Base-by-base conservation (phyloP, 2,797 vertebrate genomes). In the Spinibarbus caldwelli region DNA sequence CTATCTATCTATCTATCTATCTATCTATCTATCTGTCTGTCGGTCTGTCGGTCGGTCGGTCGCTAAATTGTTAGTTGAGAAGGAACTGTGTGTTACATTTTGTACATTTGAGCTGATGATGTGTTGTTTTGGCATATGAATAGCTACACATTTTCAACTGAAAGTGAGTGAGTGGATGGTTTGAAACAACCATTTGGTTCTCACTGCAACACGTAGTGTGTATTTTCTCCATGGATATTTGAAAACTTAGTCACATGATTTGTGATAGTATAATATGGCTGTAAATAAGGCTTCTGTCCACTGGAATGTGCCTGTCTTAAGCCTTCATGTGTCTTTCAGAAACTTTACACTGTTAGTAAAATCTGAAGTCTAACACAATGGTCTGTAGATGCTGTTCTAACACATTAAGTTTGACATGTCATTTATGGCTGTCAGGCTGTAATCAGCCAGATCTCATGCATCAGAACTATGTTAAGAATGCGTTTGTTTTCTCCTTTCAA, bases 391-490 rank as follows among this genome's bases (percentile, higher is more conserved):
- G 26, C 26, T 79, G 57, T 67, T 67, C 41, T 34, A 62, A 34
- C 17, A 45, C 43, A 36, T 67, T 67, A 36, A 49, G 41, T 82
- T 71, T 71, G 36, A 59, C 29, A 52, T 38, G 29, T 52, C 31
- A 12, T 72, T 57, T 83, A 38, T 76, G 71, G 12, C 26, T 64
- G 54, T 38, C 10, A 38, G 43, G 26, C 36, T 77, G 41, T 59
- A 59, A 34, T 54, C 52, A 79, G 66, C 38, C 41, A n/a, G 66
- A 36, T 34, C 17, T 57, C 47, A 21, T 68, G 64, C 4, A 19
- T 5, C 14, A 70, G 4, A 78, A 71, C 47, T 78, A 78, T 84
- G 66, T 47, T 54, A 10, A 79, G 38, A 78, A 85, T 78, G 64
- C 29, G 4, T 54, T 71, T 41, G n/a, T 34, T 57, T 77, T 29